These are phyloP conservation scores for Siniperca undulata DNA, from an alignment of 2,797 vertebrate species.

Conservation along the genomic window DNA sequence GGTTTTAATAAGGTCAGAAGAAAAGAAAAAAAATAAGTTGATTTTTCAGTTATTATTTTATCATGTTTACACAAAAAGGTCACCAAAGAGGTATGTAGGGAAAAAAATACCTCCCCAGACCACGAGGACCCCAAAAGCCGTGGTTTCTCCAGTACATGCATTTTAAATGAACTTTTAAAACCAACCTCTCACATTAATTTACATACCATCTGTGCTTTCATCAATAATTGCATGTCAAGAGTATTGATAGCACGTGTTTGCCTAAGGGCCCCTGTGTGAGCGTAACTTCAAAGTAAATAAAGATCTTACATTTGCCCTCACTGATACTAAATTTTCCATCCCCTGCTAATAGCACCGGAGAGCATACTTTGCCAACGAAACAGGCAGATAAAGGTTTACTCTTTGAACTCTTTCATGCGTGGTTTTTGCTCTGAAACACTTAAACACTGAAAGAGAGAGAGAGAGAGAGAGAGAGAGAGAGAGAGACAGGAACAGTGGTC, in stretches of 20 bases:
- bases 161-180: conserved; percentile 22
- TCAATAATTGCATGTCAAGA: conserved; percentile 21
- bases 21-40: not conserved
- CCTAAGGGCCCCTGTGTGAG: conserved; percentile 26
- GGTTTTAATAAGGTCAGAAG: not conserved
- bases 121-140: not conserved
- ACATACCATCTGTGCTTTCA: conserved; percentile 18
- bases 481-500: conserved; percentile 5
- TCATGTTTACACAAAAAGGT: not conserved
- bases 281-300: conserved; percentile 63
- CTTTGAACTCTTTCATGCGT: conserved; percentile 39
- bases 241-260: conserved; percentile 45
- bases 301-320: conserved; percentile 44
- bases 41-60: not conserved
- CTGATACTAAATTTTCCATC: conserved; percentile 31
- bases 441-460: not conserved
- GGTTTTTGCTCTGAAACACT: conserved; percentile 10
- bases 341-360: conserved; percentile 10
- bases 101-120: not conserved
- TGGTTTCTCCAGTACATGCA: not conserved
- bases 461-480: not conserved
- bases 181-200: conserved; percentile 3
- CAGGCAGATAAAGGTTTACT: conserved; percentile 43
- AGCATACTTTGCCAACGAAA: conserved; percentile 28
- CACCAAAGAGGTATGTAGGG: not conserved